phyloP scores from a whole-genome alignment of 2,888 invertebrate species.

The Cordylochernes scorpioides region DNA sequence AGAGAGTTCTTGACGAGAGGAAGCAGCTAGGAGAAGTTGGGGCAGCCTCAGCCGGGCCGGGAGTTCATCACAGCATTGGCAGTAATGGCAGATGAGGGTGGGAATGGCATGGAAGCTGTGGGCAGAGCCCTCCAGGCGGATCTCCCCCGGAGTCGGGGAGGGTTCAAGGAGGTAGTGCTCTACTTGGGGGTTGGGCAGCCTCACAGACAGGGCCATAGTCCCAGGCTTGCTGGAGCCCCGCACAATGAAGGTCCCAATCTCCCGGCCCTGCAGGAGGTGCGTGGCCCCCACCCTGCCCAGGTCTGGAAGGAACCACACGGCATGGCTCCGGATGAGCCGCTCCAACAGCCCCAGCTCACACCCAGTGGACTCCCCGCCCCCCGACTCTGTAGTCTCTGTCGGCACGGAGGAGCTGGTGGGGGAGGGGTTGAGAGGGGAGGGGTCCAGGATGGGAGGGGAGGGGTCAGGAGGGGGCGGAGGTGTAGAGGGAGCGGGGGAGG shows the following conservation, averaged over 20 bases:
- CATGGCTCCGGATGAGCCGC: conserved; percentile 62
- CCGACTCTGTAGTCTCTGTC: no score
- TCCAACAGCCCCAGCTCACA: conserved; percentile 51
- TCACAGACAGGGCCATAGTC: conserved; percentile 81
- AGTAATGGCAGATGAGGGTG: conserved; percentile 70
- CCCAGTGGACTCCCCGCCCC: no score
- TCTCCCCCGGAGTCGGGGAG: conserved; percentile 34
- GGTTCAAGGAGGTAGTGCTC: conserved; percentile 88
- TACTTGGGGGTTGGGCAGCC: conserved; percentile 66
- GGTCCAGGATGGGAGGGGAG: conserved; percentile 1
- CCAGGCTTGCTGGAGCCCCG: conserved; percentile 73
- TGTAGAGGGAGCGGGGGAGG: conserved; percentile 7
- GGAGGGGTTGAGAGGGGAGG: conserved; percentile 7
- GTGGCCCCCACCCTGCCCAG: conserved; percentile 77
- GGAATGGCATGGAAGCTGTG: conserved; percentile 80
- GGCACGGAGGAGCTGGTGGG: conserved; percentile 3
- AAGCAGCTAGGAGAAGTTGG: conserved; percentile 54
- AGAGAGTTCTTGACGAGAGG: conserved; percentile 62
- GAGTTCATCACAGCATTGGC: conserved; percentile 73
- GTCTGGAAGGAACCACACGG: conserved; percentile 82
- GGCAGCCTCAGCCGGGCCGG: conserved; percentile 69
- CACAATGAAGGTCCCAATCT: conserved; percentile 84
- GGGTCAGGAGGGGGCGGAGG: conserved; percentile 5
- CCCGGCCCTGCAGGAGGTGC: conserved; percentile 71
- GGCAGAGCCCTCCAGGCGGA: conserved; percentile 73